Evolutionary conservation across 1,140 invertebrate genomes (phyloP), one percentile per base, ranked within the genome.

Genomic region (Pseudomyrmex gracilis): DNA sequence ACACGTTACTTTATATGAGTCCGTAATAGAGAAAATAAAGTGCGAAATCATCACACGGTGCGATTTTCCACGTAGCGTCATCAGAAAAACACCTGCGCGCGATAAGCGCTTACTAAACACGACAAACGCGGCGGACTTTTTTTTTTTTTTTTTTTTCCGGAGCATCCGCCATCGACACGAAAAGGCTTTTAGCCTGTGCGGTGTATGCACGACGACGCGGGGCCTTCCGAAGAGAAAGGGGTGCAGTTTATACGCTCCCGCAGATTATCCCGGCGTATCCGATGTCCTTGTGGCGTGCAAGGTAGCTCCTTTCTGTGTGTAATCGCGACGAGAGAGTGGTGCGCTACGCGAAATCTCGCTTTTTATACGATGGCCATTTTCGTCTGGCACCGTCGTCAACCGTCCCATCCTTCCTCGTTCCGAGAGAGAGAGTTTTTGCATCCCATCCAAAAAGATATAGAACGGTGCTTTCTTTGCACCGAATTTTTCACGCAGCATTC

Each of bases 121-220:
- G 76, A 12, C 58, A 51, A 45, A 73, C 61, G 45, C 10, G 68
- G 45, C n/a, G 58, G 17, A 55, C 45, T 17, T 64, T 76, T 51
- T 47, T 4, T 47, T 4, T 47, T 4, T 74, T n/a, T n/a, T n/a
- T n/a, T 34, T 83, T 83, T 74, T 45, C 80, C 60, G 34, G 51
- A 34, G 24, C 17, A 76, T 20, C 34, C 61, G 8, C 60, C 61
- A 64, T 63, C 20, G 73, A 83, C 73, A 83, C 43, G 82, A 58
- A 49, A 83, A 83, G 77, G 82, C 82, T 83, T 73, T 83, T 64
- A 83, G 57, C 34, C 20, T n/a, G 78, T 61, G 61, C 34, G 20
- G 34, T 57, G 34, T 57, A 78, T 78, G 64, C 20, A 68, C 51
- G 55, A 82, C 68, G 45, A 10, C 15, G 13, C 78, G 34, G 34